Evolutionary conservation across 2,797 vertebrate species (phyloP).

Genomic region (Periophthalmus magnuspinnatus): DNA sequence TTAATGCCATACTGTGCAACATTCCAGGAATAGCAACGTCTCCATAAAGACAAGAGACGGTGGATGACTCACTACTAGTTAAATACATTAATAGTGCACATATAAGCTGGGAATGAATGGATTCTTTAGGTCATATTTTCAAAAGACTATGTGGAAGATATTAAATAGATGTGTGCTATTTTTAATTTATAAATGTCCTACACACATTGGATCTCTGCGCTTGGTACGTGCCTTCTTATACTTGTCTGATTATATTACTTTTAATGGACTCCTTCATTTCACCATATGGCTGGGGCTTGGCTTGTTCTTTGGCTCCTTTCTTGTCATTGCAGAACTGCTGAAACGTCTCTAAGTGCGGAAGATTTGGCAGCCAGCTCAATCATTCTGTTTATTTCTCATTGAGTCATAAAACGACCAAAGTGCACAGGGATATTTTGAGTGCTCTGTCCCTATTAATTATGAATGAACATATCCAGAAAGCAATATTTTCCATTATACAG

Average conservation of each 20-base stretch:
- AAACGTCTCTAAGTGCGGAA: slow-evolving; percentile 22
- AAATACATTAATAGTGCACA: too few species aligned
- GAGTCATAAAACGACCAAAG: slow-evolving; percentile 30
- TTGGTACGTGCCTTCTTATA: neutral
- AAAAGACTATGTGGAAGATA: neutral
- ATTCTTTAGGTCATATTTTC: neutral
- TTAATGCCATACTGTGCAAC: too few species aligned
- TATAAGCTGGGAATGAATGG: too few species aligned
- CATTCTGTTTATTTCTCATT: slow-evolving; percentile 43
- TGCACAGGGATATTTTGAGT: slow-evolving; percentile 11
- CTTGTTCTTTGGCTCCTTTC: neutral
- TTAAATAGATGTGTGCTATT: neutral
- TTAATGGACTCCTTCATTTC: neutral
- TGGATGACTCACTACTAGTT: too few species aligned
- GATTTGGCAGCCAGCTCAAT: slow-evolving; percentile 24
- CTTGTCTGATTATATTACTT: neutral
- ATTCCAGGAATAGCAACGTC: neutral
- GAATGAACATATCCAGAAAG: slow-evolving; percentile 15
- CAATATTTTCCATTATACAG: neutral
- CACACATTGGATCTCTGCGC: neutral
- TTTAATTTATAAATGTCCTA: neutral
- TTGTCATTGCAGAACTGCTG: neutral
- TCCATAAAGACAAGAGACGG: too few species aligned
- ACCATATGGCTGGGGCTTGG: neutral
- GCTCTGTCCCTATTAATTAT: slow-evolving; percentile 35